Conservation (phyloP, 1,140 invertebrate species). For the Eumeta japonica region DNA sequence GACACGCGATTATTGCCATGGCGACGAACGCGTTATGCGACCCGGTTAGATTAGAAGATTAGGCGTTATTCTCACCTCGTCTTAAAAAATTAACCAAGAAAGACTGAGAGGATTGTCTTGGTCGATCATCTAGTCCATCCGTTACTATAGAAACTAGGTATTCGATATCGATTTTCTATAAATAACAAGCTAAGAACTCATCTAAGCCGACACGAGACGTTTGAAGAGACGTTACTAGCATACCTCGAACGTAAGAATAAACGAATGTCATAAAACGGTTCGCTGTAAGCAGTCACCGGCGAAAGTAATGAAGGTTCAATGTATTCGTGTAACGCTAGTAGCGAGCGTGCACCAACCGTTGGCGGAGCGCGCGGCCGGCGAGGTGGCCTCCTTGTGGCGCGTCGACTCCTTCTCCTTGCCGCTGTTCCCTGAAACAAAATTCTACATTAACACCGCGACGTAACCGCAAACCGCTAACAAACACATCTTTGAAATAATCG, state of each 20-base stretch:
- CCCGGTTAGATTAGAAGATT: too few relatives aligned
- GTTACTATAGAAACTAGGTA: constrained; percentile 8
- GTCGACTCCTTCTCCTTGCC: constrained; percentile 64
- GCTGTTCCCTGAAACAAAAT: constrained; percentile 65
- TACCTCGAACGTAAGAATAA: not conserved
- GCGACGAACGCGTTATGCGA: constrained; percentile 18
- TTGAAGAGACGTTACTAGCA: not conserved
- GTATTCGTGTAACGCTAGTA: not conserved
- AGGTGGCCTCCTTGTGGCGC: constrained; percentile 67
- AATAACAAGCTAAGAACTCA: too few relatives aligned
- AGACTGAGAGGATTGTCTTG: too few relatives aligned
- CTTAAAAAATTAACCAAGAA: too few relatives aligned
- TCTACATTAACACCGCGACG: too few relatives aligned
- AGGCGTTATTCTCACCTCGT: too few relatives aligned
- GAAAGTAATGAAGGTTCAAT: not conserved
- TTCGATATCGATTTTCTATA: too few relatives aligned
- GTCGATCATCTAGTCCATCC: too few relatives aligned
- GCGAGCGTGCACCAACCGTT: constrained; percentile 50
- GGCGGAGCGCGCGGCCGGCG: constrained; percentile 63
- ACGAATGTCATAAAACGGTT: not conserved
- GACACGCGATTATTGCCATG: constrained; percentile 22
- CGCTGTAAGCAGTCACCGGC: too few relatives aligned
- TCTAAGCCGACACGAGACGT: not conserved
- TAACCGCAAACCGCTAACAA: too few relatives aligned
- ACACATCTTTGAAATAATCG: too few relatives aligned